Evolutionary conservation across 1,140 invertebrate species (phyloP).

Genomic region (Nasonia giraulti): DNA sequence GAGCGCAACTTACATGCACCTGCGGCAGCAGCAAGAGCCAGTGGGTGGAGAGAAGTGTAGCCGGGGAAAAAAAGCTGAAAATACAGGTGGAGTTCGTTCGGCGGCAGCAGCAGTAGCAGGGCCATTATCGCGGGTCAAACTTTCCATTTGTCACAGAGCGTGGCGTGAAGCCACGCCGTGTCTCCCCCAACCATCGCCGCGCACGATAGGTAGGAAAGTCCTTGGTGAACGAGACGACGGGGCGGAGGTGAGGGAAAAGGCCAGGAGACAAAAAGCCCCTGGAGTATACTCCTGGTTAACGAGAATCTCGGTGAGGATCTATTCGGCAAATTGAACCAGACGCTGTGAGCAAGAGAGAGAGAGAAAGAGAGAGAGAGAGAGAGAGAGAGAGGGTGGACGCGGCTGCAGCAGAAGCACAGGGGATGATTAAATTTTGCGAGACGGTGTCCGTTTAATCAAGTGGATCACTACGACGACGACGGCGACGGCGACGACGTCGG

Average conservation of each 20-base stretch:
- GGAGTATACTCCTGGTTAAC: conserved; percentile 42
- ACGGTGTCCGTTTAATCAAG: conserved; percentile 52
- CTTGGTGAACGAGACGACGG: not conserved
- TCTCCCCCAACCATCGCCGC: not conserved
- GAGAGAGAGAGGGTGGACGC: conserved; percentile 8
- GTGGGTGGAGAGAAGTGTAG: not conserved
- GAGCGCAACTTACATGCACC: not conserved
- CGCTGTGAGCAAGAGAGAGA: conserved; percentile 47
- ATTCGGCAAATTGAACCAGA: conserved; percentile 55
- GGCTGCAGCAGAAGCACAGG: conserved; percentile 6
- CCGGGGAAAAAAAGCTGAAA: not conserved
- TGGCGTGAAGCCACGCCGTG: not conserved
- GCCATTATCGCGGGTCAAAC: not conserved
- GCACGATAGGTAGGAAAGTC: not conserved
- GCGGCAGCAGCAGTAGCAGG: not conserved
- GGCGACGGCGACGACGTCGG: not conserved
- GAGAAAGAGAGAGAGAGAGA: conserved; percentile 27
- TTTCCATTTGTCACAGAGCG: conserved; percentile 45
- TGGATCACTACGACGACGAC: not conserved
- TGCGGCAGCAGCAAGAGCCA: not conserved
- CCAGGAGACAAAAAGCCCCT: conserved; percentile 5
- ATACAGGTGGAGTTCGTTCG: not conserved
- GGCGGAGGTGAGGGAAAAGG: not conserved
- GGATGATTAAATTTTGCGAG: conserved; percentile 56
- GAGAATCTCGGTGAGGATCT: conserved; percentile 55